A percentile compares a stretch with the other conserved stretches of the same genome.
Evolutionary conservation across 2,888 invertebrate genomes (phyloP).

Genomic region (Digitonthophagus gazella): DNA sequence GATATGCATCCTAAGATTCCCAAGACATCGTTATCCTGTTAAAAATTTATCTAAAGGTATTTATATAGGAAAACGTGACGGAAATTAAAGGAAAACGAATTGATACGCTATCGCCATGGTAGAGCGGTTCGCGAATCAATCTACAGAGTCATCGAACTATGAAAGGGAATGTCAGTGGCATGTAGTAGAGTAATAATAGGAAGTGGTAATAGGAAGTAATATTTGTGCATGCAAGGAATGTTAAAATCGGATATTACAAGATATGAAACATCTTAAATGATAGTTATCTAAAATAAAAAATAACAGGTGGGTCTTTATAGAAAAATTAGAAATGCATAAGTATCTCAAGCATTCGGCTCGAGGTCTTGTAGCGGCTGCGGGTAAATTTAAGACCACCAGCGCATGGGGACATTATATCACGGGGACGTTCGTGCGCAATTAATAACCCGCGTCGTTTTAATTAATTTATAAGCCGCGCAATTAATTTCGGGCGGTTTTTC

Average conservation of each 20-base stretch:
- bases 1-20: background rate
- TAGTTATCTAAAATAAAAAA: background rate
- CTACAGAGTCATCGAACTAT: background rate
- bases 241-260: background rate
- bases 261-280: background rate
- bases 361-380: conserved; percentile 21
- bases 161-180: background rate
- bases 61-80: background rate
- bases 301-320: background rate
- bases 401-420: conserved; percentile 28
- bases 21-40: background rate
- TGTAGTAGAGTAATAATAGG: background rate
- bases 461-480: conserved; percentile 29
- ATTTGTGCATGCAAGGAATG: background rate
- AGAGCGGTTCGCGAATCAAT: background rate
- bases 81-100: background rate
- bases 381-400: conserved; percentile 29
- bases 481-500: conserved; percentile 26
- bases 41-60: background rate
- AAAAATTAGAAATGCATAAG: conserved; percentile 22
- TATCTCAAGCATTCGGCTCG: conserved; percentile 24
- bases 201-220: background rate
- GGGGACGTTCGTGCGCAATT: conserved; percentile 27
- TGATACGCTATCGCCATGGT: background rate
- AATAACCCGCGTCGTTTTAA: conserved; percentile 29